phyloP scores from a whole-genome alignment of 2,888 invertebrate species.

The Idaea biselata region DNA sequence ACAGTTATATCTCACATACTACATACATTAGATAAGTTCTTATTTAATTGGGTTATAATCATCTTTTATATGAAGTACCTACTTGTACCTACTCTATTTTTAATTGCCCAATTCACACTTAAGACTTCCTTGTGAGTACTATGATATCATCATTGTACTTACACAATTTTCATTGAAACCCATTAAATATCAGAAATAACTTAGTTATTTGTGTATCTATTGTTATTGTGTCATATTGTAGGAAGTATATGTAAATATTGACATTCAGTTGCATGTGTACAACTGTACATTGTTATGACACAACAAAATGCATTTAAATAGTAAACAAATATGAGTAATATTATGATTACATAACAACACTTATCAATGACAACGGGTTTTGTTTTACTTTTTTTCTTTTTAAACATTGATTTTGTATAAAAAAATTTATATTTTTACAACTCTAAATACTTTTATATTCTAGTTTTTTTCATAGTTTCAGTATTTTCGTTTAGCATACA shows the following conservation, averaged over 20 bases:
- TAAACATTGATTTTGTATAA: too few relatives aligned
- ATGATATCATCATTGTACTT: background rate
- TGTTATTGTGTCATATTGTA: constrained; percentile 43
- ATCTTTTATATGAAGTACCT: background rate
- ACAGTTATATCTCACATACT: background rate
- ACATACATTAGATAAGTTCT: background rate
- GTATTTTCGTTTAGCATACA: background rate
- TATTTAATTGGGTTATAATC: background rate
- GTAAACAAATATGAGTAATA: constrained; percentile 68
- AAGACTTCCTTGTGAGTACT: background rate
- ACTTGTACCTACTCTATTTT: background rate
- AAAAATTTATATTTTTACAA: constrained; percentile 8
- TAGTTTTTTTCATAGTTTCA: background rate
- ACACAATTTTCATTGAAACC: background rate
- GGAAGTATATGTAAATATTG: constrained; percentile 57
- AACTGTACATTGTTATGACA: constrained; percentile 62
- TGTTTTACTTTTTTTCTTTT: constrained; percentile 23
- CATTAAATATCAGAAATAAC: constrained; percentile 17
- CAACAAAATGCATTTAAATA: constrained; percentile 63
- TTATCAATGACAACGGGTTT: constrained; percentile 37
- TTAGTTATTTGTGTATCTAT: constrained; percentile 19
- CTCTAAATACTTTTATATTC: background rate
- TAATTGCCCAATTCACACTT: background rate
- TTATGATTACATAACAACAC: constrained; percentile 34
- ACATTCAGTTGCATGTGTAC: constrained; percentile 47